phyloP scores from a whole-genome alignment of 2,888 invertebrate genomes.

The Leptinotarsa peninsularis region DNA sequence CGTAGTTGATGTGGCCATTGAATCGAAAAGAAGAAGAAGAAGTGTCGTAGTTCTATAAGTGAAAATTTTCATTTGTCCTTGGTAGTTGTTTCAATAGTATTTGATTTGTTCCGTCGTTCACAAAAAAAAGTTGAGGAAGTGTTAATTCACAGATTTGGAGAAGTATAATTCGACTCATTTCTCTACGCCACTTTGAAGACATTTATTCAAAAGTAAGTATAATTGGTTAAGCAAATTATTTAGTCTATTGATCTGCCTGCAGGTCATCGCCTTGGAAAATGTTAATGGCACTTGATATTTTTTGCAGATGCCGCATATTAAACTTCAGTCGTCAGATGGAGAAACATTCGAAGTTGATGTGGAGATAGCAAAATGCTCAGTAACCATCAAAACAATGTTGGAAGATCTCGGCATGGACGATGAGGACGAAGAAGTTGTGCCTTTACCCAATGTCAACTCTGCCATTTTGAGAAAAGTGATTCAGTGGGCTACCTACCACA shows the following conservation, averaged over 20 bases:
- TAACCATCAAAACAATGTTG: constrained; percentile 98
- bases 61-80: not conserved
- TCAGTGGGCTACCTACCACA: constrained; percentile 93
- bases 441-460: constrained; percentile 96
- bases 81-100: not conserved
- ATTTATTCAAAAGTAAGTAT: not conserved
- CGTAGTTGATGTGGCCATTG: too few species aligned
- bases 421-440: constrained; percentile 94
- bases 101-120: too few species aligned
- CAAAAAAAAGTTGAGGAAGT: too few species aligned
- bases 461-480: constrained; percentile 95
- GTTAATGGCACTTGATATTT: constrained; percentile 28
- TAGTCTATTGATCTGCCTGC: not conserved
- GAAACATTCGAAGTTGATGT: constrained; percentile 97
- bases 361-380: constrained; percentile 97
- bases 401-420: constrained; percentile 94
- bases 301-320: constrained; percentile 90
- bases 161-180: too few species aligned
- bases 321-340: constrained; percentile 93
- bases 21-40: too few species aligned
- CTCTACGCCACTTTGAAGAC: not conserved
- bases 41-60: not conserved
- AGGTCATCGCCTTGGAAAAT: not conserved
- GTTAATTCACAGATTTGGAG: not conserved
- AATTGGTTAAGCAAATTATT: not conserved